Evolutionary conservation across 2,113 vertebrate genomes (phyloP).

Genomic region (Alethe castanea): DNA sequence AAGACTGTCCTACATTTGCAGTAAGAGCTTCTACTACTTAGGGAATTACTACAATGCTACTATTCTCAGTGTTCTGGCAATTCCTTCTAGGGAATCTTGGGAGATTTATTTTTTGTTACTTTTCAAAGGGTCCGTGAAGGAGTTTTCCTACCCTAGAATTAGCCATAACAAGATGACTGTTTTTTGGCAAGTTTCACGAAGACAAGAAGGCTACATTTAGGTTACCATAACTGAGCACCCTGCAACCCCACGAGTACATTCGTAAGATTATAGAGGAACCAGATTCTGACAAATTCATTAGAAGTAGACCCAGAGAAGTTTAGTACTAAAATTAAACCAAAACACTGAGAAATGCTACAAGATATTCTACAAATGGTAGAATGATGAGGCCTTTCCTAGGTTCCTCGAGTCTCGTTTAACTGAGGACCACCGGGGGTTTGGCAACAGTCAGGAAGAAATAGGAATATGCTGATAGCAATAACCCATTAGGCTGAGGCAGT

Average conservation of each 20-base stretch:
- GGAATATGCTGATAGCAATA: background rate
- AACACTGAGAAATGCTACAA: background rate
- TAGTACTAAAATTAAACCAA: background rate
- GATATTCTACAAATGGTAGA: background rate
- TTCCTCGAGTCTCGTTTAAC: background rate
- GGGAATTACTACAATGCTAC: background rate
- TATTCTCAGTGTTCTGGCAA: background rate
- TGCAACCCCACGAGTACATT: background rate
- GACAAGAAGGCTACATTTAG: background rate
- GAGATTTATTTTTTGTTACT: background rate
- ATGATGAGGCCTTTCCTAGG: background rate
- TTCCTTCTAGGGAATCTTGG: background rate
- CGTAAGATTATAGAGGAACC: accelerated
- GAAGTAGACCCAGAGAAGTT: background rate
- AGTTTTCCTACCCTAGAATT: background rate
- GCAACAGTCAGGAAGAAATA: background rate
- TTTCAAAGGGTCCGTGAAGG: background rate
- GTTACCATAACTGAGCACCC: background rate
- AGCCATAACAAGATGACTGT: background rate
- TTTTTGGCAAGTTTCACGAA: background rate
- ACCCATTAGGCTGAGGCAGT: background rate
- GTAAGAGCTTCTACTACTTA: background rate
- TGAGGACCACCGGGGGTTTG: accelerated
- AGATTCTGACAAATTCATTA: background rate
- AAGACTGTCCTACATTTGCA: background rate